Conservation (phyloP, 2,888 invertebrate species). For the Sceliomorpha sp. region DNA sequence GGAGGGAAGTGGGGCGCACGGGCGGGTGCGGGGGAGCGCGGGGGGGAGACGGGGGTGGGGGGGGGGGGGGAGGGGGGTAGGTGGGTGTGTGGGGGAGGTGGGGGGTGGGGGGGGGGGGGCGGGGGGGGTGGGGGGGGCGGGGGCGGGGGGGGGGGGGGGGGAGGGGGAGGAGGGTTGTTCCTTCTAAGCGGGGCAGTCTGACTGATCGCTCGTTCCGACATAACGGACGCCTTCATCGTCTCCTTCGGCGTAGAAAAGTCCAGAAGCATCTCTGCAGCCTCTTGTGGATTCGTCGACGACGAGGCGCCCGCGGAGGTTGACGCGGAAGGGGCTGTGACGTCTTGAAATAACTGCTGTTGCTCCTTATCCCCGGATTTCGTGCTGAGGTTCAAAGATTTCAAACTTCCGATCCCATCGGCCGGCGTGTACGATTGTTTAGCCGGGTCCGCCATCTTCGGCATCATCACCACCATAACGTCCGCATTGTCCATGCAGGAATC, state of each 20-base stretch:
- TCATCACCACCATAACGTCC: slow-evolving; percentile 51
- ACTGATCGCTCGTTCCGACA: slow-evolving; percentile 83
- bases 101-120: slow-evolving; percentile 31
- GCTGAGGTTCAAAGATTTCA: slow-evolving; percentile 80
- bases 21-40: too few species aligned
- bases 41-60: slow-evolving; percentile 27
- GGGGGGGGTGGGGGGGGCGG: slow-evolving; percentile 69
- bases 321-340: slow-evolving; percentile 9
- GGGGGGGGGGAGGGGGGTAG: slow-evolving; percentile 82
- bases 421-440: slow-evolving; percentile 39
- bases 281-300: slow-evolving; percentile 81
- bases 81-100: slow-evolving; percentile 6
- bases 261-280: slow-evolving; percentile 85
- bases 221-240: slow-evolving; percentile 77
- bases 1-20: too few species aligned
- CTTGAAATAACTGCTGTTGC: slow-evolving; percentile 47
- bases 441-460: slow-evolving; percentile 57
- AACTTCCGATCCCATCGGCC: slow-evolving; percentile 32
- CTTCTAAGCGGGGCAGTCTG: slow-evolving; percentile 78
- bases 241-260: slow-evolving; percentile 85
- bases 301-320: slow-evolving; percentile 7
- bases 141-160: slow-evolving; percentile 75
- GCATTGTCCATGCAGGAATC: slow-evolving; percentile 59
- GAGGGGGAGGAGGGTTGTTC: slow-evolving; percentile 79
- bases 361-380: slow-evolving; percentile 78